Percentiles rank a stretch among this genome's conserved stretches.
phyloP scores from a whole-genome alignment of 2,797 vertebrate genomes.

The Labroides dimidiatus region DNA sequence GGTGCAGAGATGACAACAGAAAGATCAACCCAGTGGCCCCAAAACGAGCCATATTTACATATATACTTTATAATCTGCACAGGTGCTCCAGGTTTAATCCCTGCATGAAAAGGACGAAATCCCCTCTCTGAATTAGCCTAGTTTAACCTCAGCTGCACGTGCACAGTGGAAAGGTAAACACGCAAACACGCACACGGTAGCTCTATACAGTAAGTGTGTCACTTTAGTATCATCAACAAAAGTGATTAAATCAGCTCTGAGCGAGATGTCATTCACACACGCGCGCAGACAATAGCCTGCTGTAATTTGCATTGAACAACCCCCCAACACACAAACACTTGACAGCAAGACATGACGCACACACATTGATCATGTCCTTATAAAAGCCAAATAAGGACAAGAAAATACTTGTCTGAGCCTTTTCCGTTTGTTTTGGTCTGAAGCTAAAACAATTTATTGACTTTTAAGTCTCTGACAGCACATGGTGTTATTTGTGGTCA shows the following conservation, averaged over 20 bases:
- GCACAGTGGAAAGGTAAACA: constrained; percentile 48
- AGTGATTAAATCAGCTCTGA: constrained; percentile 31
- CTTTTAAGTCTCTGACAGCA: constrained; percentile 15
- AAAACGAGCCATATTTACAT: constrained; percentile 46
- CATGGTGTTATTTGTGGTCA: constrained; percentile 3
- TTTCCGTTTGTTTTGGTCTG: constrained; percentile 7
- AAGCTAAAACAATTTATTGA: neutral
- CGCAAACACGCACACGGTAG: constrained; percentile 21
- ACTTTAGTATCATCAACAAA: constrained; percentile 30
- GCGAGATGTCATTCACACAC: constrained; percentile 5
- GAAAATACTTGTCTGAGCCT: neutral
- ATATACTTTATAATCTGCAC: constrained; percentile 52
- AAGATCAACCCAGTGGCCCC: neutral
- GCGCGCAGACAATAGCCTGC: constrained; percentile 21
- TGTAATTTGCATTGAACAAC: constrained; percentile 10
- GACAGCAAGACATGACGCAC: constrained; percentile 19
- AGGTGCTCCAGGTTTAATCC: constrained; percentile 64
- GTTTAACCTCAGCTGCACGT: constrained; percentile 58
- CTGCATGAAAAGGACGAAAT: constrained; percentile 63
- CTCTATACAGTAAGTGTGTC: constrained; percentile 19
- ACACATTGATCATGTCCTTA: constrained; percentile 2
- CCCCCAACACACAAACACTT: neutral
- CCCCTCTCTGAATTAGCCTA: constrained; percentile 66
- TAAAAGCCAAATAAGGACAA: constrained; percentile 26
- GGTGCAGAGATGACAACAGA: constrained; percentile 11